These are phyloP conservation scores for Opisthograptis luteolata DNA, from an alignment of 2,888 invertebrate genomes.

Conservation along the genomic window DNA sequence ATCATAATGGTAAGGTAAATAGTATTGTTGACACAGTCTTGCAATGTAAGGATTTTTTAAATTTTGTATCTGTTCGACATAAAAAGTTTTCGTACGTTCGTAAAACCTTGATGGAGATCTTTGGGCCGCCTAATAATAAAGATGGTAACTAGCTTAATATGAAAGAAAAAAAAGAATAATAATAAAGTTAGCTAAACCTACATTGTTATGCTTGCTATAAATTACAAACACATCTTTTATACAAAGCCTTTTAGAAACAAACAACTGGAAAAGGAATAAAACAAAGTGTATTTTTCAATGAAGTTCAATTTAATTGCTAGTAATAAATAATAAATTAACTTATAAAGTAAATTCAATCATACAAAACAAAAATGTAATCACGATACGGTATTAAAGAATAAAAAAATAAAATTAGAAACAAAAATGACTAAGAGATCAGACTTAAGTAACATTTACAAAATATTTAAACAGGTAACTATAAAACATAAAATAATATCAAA, in stretches of 20 bases:
- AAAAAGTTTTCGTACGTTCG: too few species aligned
- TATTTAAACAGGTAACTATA: constrained; percentile 36
- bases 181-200: too few species aligned
- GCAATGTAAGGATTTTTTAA: too few species aligned
- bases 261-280: not conserved
- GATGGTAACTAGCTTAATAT: too few species aligned
- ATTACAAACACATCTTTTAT: too few species aligned
- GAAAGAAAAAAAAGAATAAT: too few species aligned
- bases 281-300: constrained; percentile 24
- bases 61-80: too few species aligned
- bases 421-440: constrained; percentile 38
- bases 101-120: too few species aligned
- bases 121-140: too few species aligned
- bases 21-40: too few species aligned
- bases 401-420: constrained; percentile 34
- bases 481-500: constrained; percentile 19
- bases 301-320: constrained; percentile 37
- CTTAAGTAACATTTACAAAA: constrained; percentile 37
- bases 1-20: too few species aligned
- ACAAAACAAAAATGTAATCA: constrained; percentile 46
- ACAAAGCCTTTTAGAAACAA: not conserved
- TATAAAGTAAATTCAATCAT: constrained; percentile 49
- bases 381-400: constrained; percentile 57
- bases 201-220: too few species aligned
- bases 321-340: constrained; percentile 42